These are phyloP conservation scores for Todiramphus saurophagus DNA, from an alignment of 2,113 vertebrate species.

Conservation along the genomic window DNA sequence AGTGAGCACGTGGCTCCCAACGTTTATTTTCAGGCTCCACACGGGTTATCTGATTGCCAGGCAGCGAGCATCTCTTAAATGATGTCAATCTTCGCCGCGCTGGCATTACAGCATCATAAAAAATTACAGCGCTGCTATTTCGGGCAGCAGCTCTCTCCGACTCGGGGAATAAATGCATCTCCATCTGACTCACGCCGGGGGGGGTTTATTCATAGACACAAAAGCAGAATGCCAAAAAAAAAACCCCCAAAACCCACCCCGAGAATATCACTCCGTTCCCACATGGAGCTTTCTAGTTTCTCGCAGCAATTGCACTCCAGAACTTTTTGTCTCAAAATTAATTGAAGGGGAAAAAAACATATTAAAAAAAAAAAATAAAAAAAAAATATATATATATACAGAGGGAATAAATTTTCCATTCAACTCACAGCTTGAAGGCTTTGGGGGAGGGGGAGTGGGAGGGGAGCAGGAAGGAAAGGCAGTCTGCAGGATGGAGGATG, in stretches of 20 bases:
- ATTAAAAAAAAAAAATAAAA: background rate
- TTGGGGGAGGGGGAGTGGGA: background rate
- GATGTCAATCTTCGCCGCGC: background rate
- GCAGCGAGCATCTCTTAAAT: background rate
- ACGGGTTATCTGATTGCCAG: background rate
- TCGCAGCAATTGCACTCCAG: background rate
- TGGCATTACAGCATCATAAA: constrained; percentile 41
- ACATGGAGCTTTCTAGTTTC: background rate
- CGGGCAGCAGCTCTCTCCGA: constrained; percentile 1
- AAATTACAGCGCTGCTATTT: constrained; percentile 61
- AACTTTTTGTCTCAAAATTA: background rate
- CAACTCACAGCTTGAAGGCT: background rate
- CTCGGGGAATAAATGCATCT: constrained; percentile 37
- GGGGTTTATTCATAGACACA: constrained; percentile 66
- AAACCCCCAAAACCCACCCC: background rate
- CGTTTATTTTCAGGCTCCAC: background rate
- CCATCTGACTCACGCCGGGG: constrained; percentile 44
- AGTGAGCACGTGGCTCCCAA: background rate
- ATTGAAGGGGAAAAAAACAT: background rate
- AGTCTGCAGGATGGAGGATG: background rate
- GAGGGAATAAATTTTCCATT: background rate
- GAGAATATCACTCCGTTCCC: constrained; percentile 6
- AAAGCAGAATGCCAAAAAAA: constrained; percentile 38
- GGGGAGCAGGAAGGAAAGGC: background rate
- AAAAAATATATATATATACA: no score